Base-by-base conservation (phyloP, 2,113 vertebrate species). In the Chlamydotis undulata region DNA sequence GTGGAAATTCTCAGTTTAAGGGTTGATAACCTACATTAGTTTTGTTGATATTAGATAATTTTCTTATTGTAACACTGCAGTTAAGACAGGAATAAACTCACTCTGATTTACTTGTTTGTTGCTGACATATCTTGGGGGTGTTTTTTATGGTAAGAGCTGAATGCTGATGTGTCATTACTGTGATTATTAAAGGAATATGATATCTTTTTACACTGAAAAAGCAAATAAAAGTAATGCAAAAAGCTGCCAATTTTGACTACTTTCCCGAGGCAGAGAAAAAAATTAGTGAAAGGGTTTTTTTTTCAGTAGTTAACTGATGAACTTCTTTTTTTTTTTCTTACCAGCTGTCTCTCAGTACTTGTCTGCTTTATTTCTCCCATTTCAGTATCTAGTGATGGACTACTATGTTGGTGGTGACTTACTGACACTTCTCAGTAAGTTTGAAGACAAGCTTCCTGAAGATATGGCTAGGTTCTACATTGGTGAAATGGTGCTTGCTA, bases 331-430 rank as follows among this genome's bases (percentile, higher is more conserved):
- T 74, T 10, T 16, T 49, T 70, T 17, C 37, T 80, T 64, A 53
- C 33, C 33, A 59, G 0, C 21, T 74, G 7, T 87, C 8, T 90
- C 23, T 77, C 12, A 45, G 15, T 77, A 13, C 19, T 65, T 43
- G 24, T 18, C 39, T 83, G 28, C 43, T 90, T 70, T 73, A 41
- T 79, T 41, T 96, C 47, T 74, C 41, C 19, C 25, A 79, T 68
- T 96, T 59, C 86, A 99, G 99, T 99, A 99, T 95, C 97, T 99
- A 90, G 99, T 99, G 87, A 99, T 99, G 99, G 99, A 99, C 94
- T 99, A 99, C 98, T 99, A 99, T 5, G 99, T 99, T 88, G 99
- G 99, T 13, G 99, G 99, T 4, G 99, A 99, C 95, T 97, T 99
- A 90, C 97, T 99, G 97, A 99, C 99, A 1, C 98, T 99, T 94